Conservation (phyloP, 2,797 vertebrate genomes). For the Menidia menidia region DNA sequence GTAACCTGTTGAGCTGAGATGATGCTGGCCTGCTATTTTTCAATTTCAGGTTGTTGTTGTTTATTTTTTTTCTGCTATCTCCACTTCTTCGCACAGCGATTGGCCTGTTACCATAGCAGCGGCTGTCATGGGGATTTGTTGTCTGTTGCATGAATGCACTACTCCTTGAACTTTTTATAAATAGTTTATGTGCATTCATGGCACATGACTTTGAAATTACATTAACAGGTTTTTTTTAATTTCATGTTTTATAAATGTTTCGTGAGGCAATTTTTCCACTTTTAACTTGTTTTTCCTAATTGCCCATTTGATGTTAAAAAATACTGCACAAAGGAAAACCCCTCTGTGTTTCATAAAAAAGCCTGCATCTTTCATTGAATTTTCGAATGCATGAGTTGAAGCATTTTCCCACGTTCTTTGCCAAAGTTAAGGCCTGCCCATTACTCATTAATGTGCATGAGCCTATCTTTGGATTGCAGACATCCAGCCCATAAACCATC, state of each 20-base stretch:
- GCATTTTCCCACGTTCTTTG: slow-evolving; percentile 49
- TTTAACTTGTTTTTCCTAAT: slow-evolving; percentile 2
- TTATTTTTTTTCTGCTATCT: background rate
- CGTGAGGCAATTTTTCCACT: background rate
- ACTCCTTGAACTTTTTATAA: background rate
- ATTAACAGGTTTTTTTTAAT: background rate
- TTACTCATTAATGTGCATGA: slow-evolving; percentile 59
- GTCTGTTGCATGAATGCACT: background rate
- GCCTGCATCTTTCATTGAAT: slow-evolving; percentile 48
- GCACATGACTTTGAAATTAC: background rate
- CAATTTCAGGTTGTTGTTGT: background rate
- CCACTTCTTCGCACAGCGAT: background rate
- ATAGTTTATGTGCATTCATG: background rate
- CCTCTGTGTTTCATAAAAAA: slow-evolving; percentile 6
- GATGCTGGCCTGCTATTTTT: slow-evolving; percentile 11
- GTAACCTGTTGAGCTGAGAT: slow-evolving; percentile 8
- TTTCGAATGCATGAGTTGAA: slow-evolving; percentile 45
- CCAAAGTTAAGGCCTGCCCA: slow-evolving; percentile 38
- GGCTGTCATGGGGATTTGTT: slow-evolving; percentile 5
- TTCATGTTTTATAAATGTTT: slow-evolving; percentile 15
- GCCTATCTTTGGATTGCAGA: slow-evolving; percentile 33
- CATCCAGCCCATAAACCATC: slow-evolving; percentile 11
- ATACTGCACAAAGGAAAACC: background rate
- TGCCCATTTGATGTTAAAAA: slow-evolving; percentile 3
- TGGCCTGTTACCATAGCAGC: slow-evolving; percentile 8